A percentile compares a stretch with the other conserved stretches of the same genome.
phyloP scores from a whole-genome alignment of 2,888 invertebrate genomes.

The Lordiphosa andalusiaca region DNA sequence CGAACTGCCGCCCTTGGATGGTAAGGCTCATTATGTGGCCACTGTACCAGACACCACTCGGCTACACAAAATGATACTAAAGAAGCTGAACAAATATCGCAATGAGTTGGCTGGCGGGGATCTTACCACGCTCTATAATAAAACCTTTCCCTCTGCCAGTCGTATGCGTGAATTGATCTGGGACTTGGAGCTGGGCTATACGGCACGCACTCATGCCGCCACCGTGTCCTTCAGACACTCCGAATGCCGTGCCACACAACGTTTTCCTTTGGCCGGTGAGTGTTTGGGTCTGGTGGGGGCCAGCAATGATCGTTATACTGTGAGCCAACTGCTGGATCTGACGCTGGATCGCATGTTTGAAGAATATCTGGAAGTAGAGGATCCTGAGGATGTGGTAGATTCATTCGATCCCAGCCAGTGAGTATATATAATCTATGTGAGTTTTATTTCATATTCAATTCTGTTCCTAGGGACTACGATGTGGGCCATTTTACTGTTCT shows the following conservation, averaged over 20 bases:
- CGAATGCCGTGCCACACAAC: conserved; percentile 33
- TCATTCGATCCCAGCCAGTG: conserved; percentile 25
- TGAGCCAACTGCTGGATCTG: conserved; percentile 3
- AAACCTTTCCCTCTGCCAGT: conserved; percentile 23
- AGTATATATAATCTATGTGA: too few species aligned
- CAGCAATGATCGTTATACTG: not conserved
- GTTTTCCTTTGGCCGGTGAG: conserved; percentile 47
- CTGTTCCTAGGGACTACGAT: conserved; percentile 4
- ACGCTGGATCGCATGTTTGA: conserved; percentile 33
- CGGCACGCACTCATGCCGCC: conserved; percentile 37
- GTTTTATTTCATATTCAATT: not conserved
- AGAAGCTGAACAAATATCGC: conserved; percentile 31
- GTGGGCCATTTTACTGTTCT: conserved; percentile 37
- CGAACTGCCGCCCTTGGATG: conserved; percentile 9
- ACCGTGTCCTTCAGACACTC: conserved; percentile 47
- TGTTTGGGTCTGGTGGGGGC: conserved; percentile 18
- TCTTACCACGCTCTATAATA: conserved; percentile 1
- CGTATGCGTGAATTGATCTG: conserved; percentile 56
- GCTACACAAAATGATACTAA: conserved; percentile 16
- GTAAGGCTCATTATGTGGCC: conserved; percentile 3
- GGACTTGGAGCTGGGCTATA: conserved; percentile 56
- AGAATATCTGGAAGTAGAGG: conserved; percentile 1
- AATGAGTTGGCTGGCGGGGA: conserved; percentile 40
- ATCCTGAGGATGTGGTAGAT: conserved; percentile 14
- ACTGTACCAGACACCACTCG: conserved; percentile 38